These are phyloP conservation scores for Picus viridis DNA, from an alignment of 2,797 vertebrate genomes.

Conservation along the genomic window DNA sequence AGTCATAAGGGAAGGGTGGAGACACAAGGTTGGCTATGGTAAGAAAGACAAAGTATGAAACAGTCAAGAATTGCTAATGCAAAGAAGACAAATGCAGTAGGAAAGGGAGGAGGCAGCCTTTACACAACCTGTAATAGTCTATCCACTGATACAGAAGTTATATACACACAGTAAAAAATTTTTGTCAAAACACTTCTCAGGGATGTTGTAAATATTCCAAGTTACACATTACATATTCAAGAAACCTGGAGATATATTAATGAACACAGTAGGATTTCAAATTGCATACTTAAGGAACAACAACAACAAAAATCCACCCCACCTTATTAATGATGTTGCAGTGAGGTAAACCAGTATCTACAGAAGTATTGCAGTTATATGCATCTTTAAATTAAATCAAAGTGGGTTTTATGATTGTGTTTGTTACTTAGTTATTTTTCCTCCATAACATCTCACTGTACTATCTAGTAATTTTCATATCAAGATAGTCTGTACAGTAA, in stretches of 20 bases:
- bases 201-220: neutral
- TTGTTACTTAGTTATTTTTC: neutral
- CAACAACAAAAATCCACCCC: fast-evolving
- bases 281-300: neutral
- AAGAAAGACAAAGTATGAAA: neutral
- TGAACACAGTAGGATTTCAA: neutral
- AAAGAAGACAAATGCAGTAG: neutral
- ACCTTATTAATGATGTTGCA: neutral
- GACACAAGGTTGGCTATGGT: neutral
- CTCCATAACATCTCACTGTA: neutral
- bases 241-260: neutral
- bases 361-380: neutral
- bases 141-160: neutral
- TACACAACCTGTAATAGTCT: neutral
- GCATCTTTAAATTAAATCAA: neutral
- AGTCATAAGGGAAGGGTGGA: neutral
- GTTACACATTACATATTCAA: neutral
- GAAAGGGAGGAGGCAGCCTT: neutral
- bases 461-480: neutral
- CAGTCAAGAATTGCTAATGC: neutral
- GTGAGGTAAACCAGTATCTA: neutral
- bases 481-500: neutral
- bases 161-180: neutral
- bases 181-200: neutral
- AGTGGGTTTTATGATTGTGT: neutral